Evolutionary conservation across 2,888 invertebrate genomes (phyloP).

Genomic region (Tanaodytes sp.): DNA sequence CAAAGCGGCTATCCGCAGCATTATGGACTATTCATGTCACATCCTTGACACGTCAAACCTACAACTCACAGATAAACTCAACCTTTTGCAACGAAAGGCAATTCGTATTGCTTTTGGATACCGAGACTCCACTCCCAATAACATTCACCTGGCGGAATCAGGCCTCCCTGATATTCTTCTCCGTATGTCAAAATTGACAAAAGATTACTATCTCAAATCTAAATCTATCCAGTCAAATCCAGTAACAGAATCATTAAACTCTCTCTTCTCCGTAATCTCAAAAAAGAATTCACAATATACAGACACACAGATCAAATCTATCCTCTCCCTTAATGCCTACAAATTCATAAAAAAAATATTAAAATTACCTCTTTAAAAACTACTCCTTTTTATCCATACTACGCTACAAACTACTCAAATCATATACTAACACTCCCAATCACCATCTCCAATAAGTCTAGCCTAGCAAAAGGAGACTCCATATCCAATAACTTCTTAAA

Average conservation of each 20-base stretch:
- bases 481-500: too few species aligned
- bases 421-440: too few species aligned
- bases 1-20: neutral
- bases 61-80: neutral
- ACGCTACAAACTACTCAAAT: too few species aligned
- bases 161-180: neutral
- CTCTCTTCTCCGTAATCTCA: too few species aligned
- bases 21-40: neutral
- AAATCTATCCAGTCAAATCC: neutral
- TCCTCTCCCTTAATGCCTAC: too few species aligned
- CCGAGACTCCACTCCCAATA: slow-evolving; percentile 22
- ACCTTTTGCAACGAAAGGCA: slow-evolving; percentile 15
- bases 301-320: too few species aligned
- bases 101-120: slow-evolving; percentile 15
- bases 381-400: too few species aligned
- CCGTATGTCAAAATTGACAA: neutral
- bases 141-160: neutral
- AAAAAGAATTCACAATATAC: too few species aligned
- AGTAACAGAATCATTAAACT: neutral
- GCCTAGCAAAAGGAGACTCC: too few species aligned
- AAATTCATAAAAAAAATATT: too few species aligned
- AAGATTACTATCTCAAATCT: neutral
- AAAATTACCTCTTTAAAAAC: too few species aligned
- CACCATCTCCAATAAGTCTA: too few species aligned
- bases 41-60: neutral